Conservation (phyloP, 2,888 invertebrate genomes). For the Drosophila ezoana region DNA sequence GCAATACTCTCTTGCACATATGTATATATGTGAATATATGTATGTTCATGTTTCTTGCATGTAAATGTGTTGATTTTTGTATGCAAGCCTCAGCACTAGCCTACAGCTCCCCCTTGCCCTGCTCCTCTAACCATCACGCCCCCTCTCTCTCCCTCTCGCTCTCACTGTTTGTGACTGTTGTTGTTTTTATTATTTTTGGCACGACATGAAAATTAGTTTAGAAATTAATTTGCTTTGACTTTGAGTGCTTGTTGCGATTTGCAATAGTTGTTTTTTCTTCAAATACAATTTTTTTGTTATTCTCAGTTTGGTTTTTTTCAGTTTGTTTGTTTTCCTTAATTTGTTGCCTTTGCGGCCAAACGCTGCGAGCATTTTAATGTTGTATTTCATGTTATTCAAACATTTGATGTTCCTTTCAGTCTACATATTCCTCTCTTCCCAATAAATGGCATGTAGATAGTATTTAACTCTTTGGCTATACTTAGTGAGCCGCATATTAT, state of each 20-base stretch:
- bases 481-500: no score
- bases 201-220: slow-evolving; percentile 79
- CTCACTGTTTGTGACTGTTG: slow-evolving; percentile 24
- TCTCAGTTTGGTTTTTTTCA: slow-evolving; percentile 7
- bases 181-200: slow-evolving; percentile 78
- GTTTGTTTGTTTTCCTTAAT: slow-evolving; percentile 51
- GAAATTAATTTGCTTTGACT: slow-evolving; percentile 79
- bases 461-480: no score
- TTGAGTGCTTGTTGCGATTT: slow-evolving; percentile 78
- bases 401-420: slow-evolving; percentile 42
- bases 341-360: slow-evolving; percentile 42
- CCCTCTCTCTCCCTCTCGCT: background rate
- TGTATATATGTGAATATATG: background rate
- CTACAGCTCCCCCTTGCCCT: background rate
- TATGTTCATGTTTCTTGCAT: slow-evolving; percentile 18
- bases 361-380: slow-evolving; percentile 36
- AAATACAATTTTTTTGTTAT: background rate
- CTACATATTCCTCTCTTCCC: no score
- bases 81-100: slow-evolving; percentile 27
- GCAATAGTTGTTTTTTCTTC: slow-evolving; percentile 41
- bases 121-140: no score
- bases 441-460: no score
- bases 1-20: slow-evolving; percentile 23
- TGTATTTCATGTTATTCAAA: slow-evolving; percentile 47
- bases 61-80: slow-evolving; percentile 43